These are phyloP conservation scores for Pristionchus arcanus DNA, from an alignment of 2,888 invertebrate genomes.

Conservation along the genomic window DNA sequence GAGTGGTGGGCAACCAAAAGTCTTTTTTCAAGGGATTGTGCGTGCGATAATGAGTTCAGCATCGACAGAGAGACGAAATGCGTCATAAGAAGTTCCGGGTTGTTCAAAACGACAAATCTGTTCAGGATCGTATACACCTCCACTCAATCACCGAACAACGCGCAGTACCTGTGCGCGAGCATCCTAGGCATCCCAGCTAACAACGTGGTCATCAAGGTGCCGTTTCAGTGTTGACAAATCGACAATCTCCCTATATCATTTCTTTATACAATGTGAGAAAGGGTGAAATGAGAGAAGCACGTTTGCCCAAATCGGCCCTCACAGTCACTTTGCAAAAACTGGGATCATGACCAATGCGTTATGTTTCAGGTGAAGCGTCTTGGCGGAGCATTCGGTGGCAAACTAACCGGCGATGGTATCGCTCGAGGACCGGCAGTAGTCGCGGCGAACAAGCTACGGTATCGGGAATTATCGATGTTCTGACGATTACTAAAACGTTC, in stretches of 20 bases:
- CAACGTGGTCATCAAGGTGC: constrained; percentile 71
- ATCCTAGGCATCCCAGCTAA: constrained; percentile 64
- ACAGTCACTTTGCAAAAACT: no score
- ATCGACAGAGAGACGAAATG: not conserved
- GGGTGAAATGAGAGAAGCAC: no score
- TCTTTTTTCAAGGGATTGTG: not conserved
- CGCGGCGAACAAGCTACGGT: constrained; percentile 41
- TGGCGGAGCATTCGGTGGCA: constrained; percentile 75
- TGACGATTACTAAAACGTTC: not conserved
- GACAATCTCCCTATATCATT: no score
- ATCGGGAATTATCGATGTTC: not conserved
- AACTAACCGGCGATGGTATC: constrained; percentile 61
- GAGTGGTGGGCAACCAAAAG: constrained; percentile 81
- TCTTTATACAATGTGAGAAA: no score
- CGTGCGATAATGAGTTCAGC: no score
- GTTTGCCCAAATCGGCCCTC: no score
- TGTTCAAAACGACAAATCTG: no score
- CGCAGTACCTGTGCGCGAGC: constrained; percentile 61
- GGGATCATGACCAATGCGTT: no score
- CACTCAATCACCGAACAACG: constrained; percentile 83
- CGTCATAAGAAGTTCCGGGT: no score
- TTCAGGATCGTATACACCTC: constrained; percentile 88
- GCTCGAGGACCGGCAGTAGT: constrained; percentile 51
- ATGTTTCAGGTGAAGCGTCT: constrained; percentile 65
- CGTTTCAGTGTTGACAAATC: no score